Evolutionary conservation across 2,797 vertebrate species (phyloP).

Genomic region (Emys orbicularis): DNA sequence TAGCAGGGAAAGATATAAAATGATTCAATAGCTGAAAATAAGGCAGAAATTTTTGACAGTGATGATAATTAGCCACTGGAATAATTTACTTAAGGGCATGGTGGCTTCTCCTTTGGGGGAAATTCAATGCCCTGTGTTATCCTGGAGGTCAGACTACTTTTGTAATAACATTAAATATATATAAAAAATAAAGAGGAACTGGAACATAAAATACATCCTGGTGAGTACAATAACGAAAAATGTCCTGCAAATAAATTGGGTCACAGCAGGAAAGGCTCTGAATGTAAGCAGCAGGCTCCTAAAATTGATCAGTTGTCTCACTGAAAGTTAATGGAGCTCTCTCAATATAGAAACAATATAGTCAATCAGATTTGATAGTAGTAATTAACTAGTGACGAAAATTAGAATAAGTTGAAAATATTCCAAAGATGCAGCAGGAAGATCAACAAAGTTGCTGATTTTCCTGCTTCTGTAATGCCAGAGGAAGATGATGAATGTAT

Average conservation of each 20-base stretch:
- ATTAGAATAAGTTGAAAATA: slow-evolving; percentile 52
- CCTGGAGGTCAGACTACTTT: background rate
- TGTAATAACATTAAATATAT: background rate
- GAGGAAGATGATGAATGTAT: background rate
- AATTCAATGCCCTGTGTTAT: background rate
- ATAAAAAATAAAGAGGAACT: background rate
- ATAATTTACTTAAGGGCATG: background rate
- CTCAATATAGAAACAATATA: slow-evolving; percentile 70
- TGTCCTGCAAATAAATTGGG: slow-evolving; percentile 70
- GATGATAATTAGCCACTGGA: background rate
- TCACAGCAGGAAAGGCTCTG: slow-evolving; percentile 65
- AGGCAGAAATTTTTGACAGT: background rate
- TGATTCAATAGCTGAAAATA: too few species aligned
- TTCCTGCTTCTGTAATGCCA: background rate
- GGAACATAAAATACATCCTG: slow-evolving; percentile 64
- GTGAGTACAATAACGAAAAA: slow-evolving; percentile 71
- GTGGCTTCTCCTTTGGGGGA: background rate
- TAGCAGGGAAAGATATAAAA: too few species aligned
- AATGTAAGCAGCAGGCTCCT: slow-evolving; percentile 62
- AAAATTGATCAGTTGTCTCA: slow-evolving; percentile 69
- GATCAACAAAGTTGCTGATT: slow-evolving; percentile 28
- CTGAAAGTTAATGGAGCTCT: slow-evolving; percentile 71
- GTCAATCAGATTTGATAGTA: slow-evolving; percentile 51
- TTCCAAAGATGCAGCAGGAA: slow-evolving; percentile 28
- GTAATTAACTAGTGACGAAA: slow-evolving; percentile 68